These are phyloP conservation scores for Megaleporinus macrocephalus DNA, from an alignment of 2,113 vertebrate genomes.

Conservation along the genomic window DNA sequence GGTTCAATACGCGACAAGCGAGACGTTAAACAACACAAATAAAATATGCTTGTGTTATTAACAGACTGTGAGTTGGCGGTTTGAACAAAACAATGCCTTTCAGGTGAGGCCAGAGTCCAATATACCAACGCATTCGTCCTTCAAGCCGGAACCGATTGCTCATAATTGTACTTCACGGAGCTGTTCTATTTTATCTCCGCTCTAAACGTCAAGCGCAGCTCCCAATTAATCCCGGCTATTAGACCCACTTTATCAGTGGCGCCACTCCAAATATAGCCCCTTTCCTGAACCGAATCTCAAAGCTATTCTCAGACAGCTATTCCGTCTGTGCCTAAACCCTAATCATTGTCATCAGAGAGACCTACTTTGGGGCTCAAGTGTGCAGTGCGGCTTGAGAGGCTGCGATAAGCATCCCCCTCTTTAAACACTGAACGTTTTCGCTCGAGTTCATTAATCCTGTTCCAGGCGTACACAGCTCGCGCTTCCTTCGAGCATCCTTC, in stretches of 20 bases:
- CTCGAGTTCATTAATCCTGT: conserved; percentile 19
- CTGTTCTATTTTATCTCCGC: conserved; percentile 35
- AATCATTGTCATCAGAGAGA: conserved; percentile 52
- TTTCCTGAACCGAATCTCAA: conserved; percentile 16
- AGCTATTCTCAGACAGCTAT: conserved; percentile 29
- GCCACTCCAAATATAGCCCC: conserved; percentile 46
- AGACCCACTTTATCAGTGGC: conserved; percentile 47
- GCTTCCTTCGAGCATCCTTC: not conserved
- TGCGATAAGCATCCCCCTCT: conserved; percentile 7
- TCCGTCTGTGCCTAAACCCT: conserved; percentile 42
- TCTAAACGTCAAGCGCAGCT: conserved; percentile 20
- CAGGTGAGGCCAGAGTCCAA: not conserved
- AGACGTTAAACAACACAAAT: too few relatives aligned
- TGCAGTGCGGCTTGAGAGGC: conserved; percentile 35
- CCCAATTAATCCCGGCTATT: conserved; percentile 51
- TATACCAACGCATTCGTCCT: not conserved
- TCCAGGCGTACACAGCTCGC: not conserved
- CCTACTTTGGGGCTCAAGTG: conserved; percentile 42
- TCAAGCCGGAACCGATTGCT: conserved; percentile 22
- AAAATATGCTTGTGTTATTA: too few relatives aligned
- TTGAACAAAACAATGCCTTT: not conserved
- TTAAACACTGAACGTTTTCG: not conserved
- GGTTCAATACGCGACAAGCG: too few relatives aligned
- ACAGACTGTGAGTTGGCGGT: not conserved
- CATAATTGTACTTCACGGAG: conserved; percentile 27